phyloP scores from a whole-genome alignment of 2,888 invertebrate genomes.

The Dicyrtomina minuta region DNA sequence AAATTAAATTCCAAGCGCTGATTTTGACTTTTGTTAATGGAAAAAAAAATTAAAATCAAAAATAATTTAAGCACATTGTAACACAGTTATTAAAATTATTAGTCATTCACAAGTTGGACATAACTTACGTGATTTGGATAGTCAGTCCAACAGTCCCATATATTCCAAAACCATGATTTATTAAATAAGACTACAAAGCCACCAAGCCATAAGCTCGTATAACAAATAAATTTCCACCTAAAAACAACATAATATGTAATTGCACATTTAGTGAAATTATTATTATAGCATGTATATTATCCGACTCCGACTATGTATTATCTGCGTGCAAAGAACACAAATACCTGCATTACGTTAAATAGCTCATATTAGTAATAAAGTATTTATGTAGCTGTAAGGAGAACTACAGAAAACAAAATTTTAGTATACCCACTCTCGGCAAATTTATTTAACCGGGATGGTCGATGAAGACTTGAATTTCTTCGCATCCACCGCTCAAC shows the following conservation, averaged over 20 bases:
- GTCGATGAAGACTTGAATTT: slow-evolving; percentile 72
- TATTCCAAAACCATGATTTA: slow-evolving; percentile 90
- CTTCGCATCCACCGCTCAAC: slow-evolving; percentile 89
- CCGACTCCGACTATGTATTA: too few species aligned
- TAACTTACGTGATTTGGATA: slow-evolving; percentile 76
- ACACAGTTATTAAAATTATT: too few species aligned
- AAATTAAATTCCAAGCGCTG: too few species aligned
- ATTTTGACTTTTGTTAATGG: too few species aligned
- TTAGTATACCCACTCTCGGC: slow-evolving; percentile 72
- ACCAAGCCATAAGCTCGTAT: slow-evolving; percentile 75
- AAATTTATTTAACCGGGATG: slow-evolving; percentile 84
- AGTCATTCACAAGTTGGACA: too few species aligned
- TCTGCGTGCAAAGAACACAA: too few species aligned
- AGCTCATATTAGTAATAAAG: too few species aligned
- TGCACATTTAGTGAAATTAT: too few species aligned
- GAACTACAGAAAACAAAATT: neutral
- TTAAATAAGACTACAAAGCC: slow-evolving; percentile 81
- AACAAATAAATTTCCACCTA: slow-evolving; percentile 83
- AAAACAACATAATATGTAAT: slow-evolving; percentile 52
- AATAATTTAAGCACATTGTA: neutral
- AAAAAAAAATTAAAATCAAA: neutral
- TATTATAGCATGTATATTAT: neutral
- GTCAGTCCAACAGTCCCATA: slow-evolving; percentile 77
- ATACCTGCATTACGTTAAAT: too few species aligned
- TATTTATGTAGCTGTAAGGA: too few species aligned